Percentiles rank a stretch among this genome's conserved stretches.
These are phyloP conservation scores for Agrotis clavis DNA, from an alignment of 2,888 invertebrate species.

Conservation along the genomic window DNA sequence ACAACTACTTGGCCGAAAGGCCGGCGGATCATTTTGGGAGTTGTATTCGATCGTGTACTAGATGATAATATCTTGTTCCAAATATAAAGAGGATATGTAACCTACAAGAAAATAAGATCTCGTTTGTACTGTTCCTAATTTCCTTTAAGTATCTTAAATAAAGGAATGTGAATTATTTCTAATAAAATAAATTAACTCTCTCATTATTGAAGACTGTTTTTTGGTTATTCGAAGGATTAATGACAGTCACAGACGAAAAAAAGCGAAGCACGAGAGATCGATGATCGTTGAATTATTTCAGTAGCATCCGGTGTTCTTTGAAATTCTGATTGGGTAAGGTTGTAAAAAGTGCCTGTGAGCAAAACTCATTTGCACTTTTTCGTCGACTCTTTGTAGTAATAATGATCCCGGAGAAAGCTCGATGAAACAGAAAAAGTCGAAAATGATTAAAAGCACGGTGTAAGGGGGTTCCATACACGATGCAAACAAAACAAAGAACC, in stretches of 20 bases:
- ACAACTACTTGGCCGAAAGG: neutral
- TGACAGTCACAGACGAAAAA: conserved; percentile 24
- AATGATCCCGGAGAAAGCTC: conserved; percentile 22
- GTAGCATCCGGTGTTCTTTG: conserved; percentile 23
- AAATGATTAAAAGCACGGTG: neutral
- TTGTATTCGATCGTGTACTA: neutral
- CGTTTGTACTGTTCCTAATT: conserved; percentile 6
- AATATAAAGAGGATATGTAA: neutral
- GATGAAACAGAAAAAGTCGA: neutral
- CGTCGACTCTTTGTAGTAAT: neutral
- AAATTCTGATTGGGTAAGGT: conserved; percentile 7
- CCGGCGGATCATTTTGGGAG: neutral
- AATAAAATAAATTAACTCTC: conserved; percentile 20
- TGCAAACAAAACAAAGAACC: conserved; percentile 16
- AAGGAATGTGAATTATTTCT: conserved; percentile 10
- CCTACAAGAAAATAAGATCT: neutral
- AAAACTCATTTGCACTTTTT: conserved; percentile 36
- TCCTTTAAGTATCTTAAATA: conserved; percentile 3
- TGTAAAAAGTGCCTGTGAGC: conserved; percentile 25
- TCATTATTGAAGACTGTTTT: conserved; percentile 18
- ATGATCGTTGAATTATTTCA: conserved; percentile 36
- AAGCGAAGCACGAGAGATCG: conserved; percentile 20
- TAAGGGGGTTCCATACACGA: neutral
- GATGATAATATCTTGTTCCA: conserved; percentile 3
- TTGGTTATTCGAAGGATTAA: no score